Evolutionary conservation across 1,140 invertebrate species (phyloP).

Genomic region (Sitobion miscanthi): DNA sequence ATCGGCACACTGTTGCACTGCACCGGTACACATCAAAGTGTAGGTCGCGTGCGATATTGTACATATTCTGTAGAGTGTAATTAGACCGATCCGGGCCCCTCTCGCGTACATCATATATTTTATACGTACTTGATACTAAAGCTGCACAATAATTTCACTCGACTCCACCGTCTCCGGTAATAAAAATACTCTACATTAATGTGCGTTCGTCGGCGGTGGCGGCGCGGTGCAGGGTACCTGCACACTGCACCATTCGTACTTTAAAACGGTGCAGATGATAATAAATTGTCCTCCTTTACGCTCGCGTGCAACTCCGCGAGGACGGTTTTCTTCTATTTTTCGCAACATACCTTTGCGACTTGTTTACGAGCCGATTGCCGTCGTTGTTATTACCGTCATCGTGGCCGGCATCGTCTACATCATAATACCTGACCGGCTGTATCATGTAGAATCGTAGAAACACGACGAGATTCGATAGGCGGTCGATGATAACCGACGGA

Average conservation of each 20-base stretch:
- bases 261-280: not conserved
- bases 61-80: not conserved
- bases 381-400: not conserved
- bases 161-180: not conserved
- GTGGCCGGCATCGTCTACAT: not conserved
- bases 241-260: not conserved
- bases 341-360: not conserved
- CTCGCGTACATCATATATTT: not conserved
- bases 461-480: not conserved
- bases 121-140: too few species aligned
- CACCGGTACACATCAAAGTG: slow-evolving; percentile 13
- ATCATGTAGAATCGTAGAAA: not conserved
- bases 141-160: not conserved
- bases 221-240: not conserved
- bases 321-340: not conserved
- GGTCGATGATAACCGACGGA: not conserved
- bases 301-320: not conserved
- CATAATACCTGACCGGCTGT: too few species aligned
- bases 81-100: not conserved
- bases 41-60: not conserved
- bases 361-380: not conserved
- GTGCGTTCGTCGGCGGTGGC: too few species aligned
- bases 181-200: not conserved
- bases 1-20: not conserved
- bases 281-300: not conserved